Conservation (phyloP, 2,888 invertebrate species). For the Notocelia uddmanniana region DNA sequence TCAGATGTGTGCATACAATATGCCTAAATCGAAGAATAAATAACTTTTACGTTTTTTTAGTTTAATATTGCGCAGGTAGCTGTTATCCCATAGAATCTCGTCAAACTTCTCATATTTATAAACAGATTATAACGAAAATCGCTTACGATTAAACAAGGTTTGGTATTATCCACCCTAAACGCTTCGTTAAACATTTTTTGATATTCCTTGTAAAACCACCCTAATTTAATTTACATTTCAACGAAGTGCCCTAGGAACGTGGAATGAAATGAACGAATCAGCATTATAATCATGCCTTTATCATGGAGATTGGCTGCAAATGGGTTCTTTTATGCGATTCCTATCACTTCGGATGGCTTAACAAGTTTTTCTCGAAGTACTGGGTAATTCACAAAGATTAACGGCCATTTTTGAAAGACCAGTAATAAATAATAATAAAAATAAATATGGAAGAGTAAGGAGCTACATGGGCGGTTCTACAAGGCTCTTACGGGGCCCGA, state of each 20-base stretch:
- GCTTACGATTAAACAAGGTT: too few species aligned
- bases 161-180: too few species aligned
- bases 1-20: too few species aligned
- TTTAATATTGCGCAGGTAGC: too few species aligned
- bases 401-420: neutral
- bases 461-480: too few species aligned
- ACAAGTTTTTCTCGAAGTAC: conserved; percentile 2
- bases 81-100: too few species aligned
- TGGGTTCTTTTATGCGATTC: conserved; percentile 29
- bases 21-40: too few species aligned
- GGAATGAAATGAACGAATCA: conserved; percentile 19
- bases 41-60: too few species aligned
- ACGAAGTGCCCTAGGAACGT: conserved; percentile 11
- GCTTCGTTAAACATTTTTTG: neutral
- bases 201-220: neutral
- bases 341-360: conserved; percentile 5
- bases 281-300: conserved; percentile 37
- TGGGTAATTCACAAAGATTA: neutral
- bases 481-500: too few species aligned
- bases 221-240: neutral
- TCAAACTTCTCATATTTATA: too few species aligned
- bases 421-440: neutral
- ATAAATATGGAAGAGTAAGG: too few species aligned
- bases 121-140: too few species aligned
- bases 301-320: conserved; percentile 42